Evolutionary conservation across 2,113 vertebrate species (phyloP).

Genomic region (Balaenoptera acutorostrata): DNA sequence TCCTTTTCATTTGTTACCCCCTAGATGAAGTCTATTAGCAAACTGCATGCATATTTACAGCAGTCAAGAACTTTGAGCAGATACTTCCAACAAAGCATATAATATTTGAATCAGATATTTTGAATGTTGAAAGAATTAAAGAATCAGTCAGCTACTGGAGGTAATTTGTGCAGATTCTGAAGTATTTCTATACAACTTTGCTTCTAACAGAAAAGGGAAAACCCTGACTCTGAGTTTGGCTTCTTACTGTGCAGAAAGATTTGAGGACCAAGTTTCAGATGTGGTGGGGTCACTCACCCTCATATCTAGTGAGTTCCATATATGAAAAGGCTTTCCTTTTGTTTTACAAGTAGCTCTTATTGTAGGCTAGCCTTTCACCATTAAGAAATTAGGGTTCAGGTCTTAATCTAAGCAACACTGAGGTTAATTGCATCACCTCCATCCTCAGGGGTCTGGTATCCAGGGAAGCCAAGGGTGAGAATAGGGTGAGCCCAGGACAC

Average conservation of each 20-base stretch:
- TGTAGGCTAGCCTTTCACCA: constrained; percentile 16
- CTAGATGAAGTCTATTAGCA: neutral
- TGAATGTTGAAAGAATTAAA: neutral
- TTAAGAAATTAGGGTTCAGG: constrained; percentile 40
- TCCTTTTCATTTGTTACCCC: neutral
- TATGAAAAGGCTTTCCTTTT: constrained; percentile 40
- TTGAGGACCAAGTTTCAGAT: constrained; percentile 31
- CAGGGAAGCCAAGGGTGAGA: constrained; percentile 33
- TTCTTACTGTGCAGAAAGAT: neutral
- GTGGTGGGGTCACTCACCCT: constrained; percentile 36
- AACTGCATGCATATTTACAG: neutral
- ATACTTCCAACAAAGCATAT: neutral
- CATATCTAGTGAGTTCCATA: neutral
- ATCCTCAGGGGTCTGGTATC: neutral
- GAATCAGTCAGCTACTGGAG: neutral
- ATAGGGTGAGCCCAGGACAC: constrained; percentile 53
- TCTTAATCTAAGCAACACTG: constrained; percentile 29
- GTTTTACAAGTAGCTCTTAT: constrained; percentile 62
- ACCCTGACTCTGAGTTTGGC: constrained; percentile 1
- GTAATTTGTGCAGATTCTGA: neutral
- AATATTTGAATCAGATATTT: neutral
- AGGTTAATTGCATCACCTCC: constrained; percentile 40
- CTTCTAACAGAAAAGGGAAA: neutral
- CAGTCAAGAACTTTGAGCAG: neutral
- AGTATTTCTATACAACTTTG: neutral